Evolutionary conservation across 2,797 vertebrate species (phyloP), one percentile per base, ranked within the genome.

Genomic region (Mus minutoides): DNA sequence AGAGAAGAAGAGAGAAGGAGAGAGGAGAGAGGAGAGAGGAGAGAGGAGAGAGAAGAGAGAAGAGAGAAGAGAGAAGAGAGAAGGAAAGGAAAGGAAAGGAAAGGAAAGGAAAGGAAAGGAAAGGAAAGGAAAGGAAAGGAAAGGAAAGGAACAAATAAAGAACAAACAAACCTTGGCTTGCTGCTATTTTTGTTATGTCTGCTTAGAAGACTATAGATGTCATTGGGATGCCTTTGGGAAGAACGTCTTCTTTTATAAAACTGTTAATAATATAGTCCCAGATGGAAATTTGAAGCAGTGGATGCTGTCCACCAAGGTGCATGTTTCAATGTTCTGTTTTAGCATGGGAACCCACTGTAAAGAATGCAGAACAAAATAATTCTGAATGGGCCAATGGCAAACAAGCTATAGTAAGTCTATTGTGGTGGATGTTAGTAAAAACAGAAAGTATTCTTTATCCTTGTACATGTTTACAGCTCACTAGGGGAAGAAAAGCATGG

Each of bases 221-320:
- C 62, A 69, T 0, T n/a, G 22, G 94, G 21, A 14, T n/a, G 21
- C 22, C 64, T 13, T 67, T 29, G 34, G 40, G 67, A 14, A 92
- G 4, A 67, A 29, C 34, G 40, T 14, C 26, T 73, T 62, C 43
- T n/a, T 94, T 82, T 73, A 86, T 5, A 93, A 80, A 88, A 26
- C 49, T 1, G 1, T 26, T 75, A 49, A 86, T 7, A 19, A 10
- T 86, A 90, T 8, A 19, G 13, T 87, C 86, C 34, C 37, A 52
- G 46, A 96, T 95, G 60, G 95, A 97, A 97, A 96, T 52, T 3
- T 4, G 4, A 89, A 83, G 46, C 92, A 92, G 40, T 87, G 10
- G 37, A 77, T 75, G 26, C 58, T 75, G 24, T 97, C 79, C 26
- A 56, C 60, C 77, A 94, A 97, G 5, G 52, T 82, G 49, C 40